Evolutionary conservation across 2,113 vertebrate species (phyloP).

Genomic region (Riparia riparia): DNA sequence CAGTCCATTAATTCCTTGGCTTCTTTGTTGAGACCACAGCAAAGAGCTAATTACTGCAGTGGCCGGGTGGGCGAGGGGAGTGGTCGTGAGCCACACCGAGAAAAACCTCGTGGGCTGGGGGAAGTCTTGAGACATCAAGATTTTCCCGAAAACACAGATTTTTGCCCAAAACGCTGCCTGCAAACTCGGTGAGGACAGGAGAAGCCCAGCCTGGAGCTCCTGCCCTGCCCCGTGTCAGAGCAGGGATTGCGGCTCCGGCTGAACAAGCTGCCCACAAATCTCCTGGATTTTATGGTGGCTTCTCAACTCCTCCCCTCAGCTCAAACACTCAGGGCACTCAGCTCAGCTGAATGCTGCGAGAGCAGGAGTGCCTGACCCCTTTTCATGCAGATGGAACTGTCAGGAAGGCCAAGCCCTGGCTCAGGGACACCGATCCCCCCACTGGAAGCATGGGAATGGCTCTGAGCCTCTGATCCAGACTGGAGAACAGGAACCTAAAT

Average conservation of each 20-base stretch:
- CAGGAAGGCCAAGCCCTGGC: background rate
- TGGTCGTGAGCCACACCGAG: accelerated
- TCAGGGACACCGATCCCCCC: accelerated
- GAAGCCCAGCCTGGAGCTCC: background rate
- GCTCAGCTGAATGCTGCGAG: background rate
- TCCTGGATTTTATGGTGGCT: background rate
- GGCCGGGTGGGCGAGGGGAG: background rate
- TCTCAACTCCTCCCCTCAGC: background rate
- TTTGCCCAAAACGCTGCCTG: background rate
- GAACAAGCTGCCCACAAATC: background rate
- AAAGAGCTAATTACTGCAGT: background rate
- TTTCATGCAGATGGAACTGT: background rate
- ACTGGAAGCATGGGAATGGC: background rate
- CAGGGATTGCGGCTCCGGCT: background rate
- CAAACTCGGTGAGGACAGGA: background rate
- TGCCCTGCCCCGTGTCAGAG: background rate
- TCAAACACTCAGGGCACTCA: background rate
- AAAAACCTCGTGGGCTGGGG: background rate
- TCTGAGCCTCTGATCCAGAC: background rate
- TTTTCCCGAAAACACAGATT: background rate
- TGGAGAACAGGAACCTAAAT: background rate
- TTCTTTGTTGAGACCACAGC: background rate
- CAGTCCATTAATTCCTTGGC: background rate
- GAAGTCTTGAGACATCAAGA: background rate
- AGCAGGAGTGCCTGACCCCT: background rate